These are phyloP conservation scores for Stratiomys singularior DNA, from an alignment of 2,888 invertebrate genomes.

Conservation along the genomic window DNA sequence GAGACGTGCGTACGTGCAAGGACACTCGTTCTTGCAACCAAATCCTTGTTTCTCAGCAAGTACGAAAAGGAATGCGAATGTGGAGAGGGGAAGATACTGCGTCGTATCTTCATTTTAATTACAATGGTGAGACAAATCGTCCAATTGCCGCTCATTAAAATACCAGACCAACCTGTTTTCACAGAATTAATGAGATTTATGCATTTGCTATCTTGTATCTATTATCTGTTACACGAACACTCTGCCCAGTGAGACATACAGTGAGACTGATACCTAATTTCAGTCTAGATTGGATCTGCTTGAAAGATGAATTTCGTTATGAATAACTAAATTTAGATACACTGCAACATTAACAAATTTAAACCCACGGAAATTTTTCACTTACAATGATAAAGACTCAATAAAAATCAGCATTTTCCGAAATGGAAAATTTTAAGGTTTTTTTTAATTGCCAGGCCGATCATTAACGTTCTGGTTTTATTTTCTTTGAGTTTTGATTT, in stretches of 20 bases:
- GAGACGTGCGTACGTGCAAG: conserved; percentile 52
- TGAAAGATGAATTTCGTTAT: not conserved
- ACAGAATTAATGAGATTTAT: not conserved
- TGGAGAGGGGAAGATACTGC: no score
- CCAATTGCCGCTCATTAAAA: conserved; percentile 28
- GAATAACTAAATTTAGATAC: not conserved
- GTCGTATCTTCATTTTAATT: not conserved
- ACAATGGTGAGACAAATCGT: not conserved
- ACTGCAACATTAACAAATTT: no score
- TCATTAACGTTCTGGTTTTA: no score
- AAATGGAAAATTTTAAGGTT: no score
- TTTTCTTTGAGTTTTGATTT: no score
- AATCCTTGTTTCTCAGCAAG: not conserved
- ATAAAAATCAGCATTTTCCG: no score
- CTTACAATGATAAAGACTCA: no score
- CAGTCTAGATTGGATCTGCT: not conserved
- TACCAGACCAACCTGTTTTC: conserved; percentile 6
- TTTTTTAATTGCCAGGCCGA: no score
- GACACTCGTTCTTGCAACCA: conserved; percentile 49
- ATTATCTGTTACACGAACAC: not conserved
- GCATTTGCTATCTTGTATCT: not conserved
- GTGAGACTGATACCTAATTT: not conserved
- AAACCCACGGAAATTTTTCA: no score
- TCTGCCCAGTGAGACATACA: not conserved
- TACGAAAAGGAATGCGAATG: no score